Conservation (phyloP, 1,140 invertebrate species). For the Drosophila micromelanica region DNA sequence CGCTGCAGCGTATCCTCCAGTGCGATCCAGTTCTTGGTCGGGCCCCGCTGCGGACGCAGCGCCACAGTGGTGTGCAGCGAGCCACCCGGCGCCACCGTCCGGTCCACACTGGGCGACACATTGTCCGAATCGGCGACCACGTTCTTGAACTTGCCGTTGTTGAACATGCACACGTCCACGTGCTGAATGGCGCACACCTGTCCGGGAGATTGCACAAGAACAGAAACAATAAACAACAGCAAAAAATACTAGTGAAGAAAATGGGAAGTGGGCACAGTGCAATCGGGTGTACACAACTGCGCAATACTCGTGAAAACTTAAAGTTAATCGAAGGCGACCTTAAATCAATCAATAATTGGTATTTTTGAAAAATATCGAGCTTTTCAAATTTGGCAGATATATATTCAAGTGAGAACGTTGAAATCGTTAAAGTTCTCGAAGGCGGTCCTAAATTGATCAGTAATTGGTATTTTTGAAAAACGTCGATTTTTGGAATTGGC, state of each 20-base stretch:
- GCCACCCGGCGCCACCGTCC: constrained; percentile 86
- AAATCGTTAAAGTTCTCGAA: too few relatives aligned
- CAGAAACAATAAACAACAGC: not conserved
- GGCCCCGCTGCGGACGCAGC: constrained; percentile 88
- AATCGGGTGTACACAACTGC: too few relatives aligned
- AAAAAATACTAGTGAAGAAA: not conserved
- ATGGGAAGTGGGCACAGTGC: not conserved
- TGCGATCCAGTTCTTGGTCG: constrained; percentile 84
- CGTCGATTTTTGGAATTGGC: too few relatives aligned
- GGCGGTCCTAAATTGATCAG: too few relatives aligned
- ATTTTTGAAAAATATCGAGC: too few relatives aligned
- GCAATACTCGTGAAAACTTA: too few relatives aligned
- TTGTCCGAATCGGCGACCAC: constrained; percentile 95
- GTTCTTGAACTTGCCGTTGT: constrained; percentile 99
- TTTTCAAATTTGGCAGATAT: too few relatives aligned
- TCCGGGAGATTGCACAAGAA: not conserved
- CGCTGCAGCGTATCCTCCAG: constrained; percentile 79
- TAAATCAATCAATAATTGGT: too few relatives aligned
- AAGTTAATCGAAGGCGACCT: too few relatives aligned
- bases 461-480: too few relatives aligned
- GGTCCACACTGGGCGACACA: constrained; percentile 77
- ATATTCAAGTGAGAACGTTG: too few relatives aligned
- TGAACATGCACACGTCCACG: constrained; percentile 99
- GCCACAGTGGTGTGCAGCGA: constrained; percentile 87
- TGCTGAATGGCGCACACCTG: constrained; percentile 96